Base-by-base conservation (phyloP, 1,140 invertebrate genomes). In the Paracyclopina nana region DNA sequence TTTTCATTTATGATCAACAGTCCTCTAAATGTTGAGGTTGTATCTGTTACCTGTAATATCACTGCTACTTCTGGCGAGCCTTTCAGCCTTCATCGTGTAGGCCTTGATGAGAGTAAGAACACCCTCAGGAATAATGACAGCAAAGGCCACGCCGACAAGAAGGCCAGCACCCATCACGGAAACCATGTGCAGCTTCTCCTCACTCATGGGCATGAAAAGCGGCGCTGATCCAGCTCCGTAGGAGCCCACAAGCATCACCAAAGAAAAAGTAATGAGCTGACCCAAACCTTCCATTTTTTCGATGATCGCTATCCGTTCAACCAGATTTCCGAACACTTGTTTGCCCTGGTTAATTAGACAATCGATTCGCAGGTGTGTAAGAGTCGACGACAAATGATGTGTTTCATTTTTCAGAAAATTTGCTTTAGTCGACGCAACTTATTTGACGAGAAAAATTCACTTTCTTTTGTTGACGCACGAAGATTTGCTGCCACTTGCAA, bases 51-150 rank as follows among this genome's bases (percentile, higher is more conserved):
- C 20, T 11, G 12, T n/a, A 4, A 44, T 12, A 51, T n/a, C 20
- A 55, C 30, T 27, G 26, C 50, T 53, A 8, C n/a, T 14, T 6
- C 18, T 24, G 50, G 30, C n/a, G n/a, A n/a, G n/a, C n/a, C n/a
- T n/a, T n/a, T n/a, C n/a, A 26, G 16, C n/a, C 12, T 48, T 24
- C 8, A 28, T 14, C 16, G 40, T 56, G 53, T 63, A 57, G n/a
- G 60, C 59, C 24, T 60, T 59, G 57, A 72, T 72, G 46, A 97
- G 66, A 2, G 87, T 79, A 55, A 88, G 72, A 25, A 98, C 81
- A 28, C 94, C 95, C 70, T 99, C 95, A 0, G 95, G 95, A 59
- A 99, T 97, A 41, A 99, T 98, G 1, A 99, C 91, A 52, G 87
- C 82, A 43, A 98, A 65, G 0, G 94, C 91, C 50, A 94, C 96